Evolutionary conservation across 2,888 invertebrate species (phyloP), one percentile per base, ranked within the genome.

Genomic region (Drosophila birchii): DNA sequence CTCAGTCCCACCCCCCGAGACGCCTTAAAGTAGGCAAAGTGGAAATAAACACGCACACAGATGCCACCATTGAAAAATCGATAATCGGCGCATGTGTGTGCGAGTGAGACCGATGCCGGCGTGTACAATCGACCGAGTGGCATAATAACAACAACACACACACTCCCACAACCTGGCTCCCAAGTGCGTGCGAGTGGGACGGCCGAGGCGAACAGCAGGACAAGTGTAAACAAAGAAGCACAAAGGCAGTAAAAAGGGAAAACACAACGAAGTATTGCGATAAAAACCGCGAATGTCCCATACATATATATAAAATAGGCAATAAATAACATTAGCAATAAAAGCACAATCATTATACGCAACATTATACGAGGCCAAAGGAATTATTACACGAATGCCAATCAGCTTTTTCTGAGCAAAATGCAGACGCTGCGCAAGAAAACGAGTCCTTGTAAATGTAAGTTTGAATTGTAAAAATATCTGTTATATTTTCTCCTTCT

Each of bases 351-450:
- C 78, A 75, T 79, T 66, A 66, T 66, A 62, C 63, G 64, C 80
- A 80, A 78, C 79, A 86, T 88, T 78, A 79, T 74, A 78, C 88
- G 86, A 51, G 64, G 64, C 64, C 64, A 66, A 63, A 51, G 64
- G 63, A 66, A 66, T 66, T 63, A 63, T 72, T 81, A 75, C 83
- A 66, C 90, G 89, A 80, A 89, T 90, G 89, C 84, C 78, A 91
- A 81, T 81, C 89, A 83, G 69, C 86, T 90, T 63, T 80, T 89
- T 78, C 59, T 88, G 73, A 90, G 88, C 78, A 92, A 88, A 93
- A 97, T 97, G 97, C 97, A 97, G 95, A 97, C 97, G 91, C 94
- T 97, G 93, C 95, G 97, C 93, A 97, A 97, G 94, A 97, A 96
- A 95, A 97, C 97, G 92, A 97, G 97, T 94, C 97, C 97, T 93